Evolutionary conservation across 2,888 invertebrate genomes (phyloP), one percentile per base, ranked within the genome.

Genomic region (Xanthostigma xanthostigma): DNA sequence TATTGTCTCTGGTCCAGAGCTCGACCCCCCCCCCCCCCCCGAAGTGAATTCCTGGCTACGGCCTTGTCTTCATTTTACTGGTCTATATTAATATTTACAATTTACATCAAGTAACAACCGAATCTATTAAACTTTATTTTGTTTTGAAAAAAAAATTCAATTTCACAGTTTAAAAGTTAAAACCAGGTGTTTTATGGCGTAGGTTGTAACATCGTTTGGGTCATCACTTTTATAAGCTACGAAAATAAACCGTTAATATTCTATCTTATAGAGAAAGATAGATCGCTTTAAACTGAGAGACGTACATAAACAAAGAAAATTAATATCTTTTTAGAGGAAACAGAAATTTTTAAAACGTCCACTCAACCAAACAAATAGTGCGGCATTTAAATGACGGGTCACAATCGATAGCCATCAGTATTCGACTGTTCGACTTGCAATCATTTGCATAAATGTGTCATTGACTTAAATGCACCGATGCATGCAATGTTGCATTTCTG

Each of bases 381-480:
- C 27, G 1, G 27, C 6, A 6, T 27, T 27, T 27, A 12, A 38
- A 38, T 38, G 38, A 38, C 3, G n/a, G 38, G 13, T 38, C 13
- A 38, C 12, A 38, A 38, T 13, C 38, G 13, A 13, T 38, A n/a
- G 38, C 5, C 38, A 8, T 1, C 38, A 38, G n/a, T 38, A n/a
- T 38, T 38, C 13, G 13, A 38, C n/a, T 17, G 27, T 27, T 27
- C 27, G 27, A 27, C 17, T 40, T 13, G 13, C 17, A 11, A 14
- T 46, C 17, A 46, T 46, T 46, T 39, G 40, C 46, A 46, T 46
- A 46, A 40, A 46, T 46, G 46, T 46, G 46, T 46, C 46, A 46
- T 46, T 46, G 46, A 46, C 46, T 46, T 46, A 46, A 46, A 46
- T 46, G 46, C 46, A 40, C 46, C 46, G 35, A 33, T 46, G 46